These are phyloP conservation scores for Catharus fuscescens DNA, from an alignment of 2,113 vertebrate genomes.

Conservation along the genomic window DNA sequence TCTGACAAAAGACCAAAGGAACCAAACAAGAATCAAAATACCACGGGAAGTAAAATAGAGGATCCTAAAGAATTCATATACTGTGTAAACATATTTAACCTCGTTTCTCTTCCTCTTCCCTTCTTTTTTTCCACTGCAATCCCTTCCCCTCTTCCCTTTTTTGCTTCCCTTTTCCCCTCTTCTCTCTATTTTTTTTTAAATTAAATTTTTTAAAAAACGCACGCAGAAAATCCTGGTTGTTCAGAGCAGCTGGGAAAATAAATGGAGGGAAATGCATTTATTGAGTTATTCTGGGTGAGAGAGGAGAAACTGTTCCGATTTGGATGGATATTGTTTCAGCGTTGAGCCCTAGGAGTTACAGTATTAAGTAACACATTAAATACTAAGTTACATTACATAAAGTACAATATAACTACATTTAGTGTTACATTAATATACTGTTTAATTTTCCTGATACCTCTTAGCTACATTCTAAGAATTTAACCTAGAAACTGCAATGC, in stretches of 20 bases:
- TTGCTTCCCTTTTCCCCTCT: too few species aligned
- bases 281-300: neutral
- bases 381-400: neutral
- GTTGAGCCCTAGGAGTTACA: neutral
- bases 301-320: neutral
- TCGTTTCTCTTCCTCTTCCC: neutral
- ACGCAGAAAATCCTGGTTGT: neutral
- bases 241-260: neutral
- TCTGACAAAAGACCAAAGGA: neutral
- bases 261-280: neutral
- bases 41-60: neutral
- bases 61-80: neutral
- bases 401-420: neutral
- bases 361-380: neutral
- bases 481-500: neutral
- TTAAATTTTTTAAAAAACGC: too few species aligned
- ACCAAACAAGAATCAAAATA: neutral
- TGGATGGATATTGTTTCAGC: neutral
- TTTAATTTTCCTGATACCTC: neutral
- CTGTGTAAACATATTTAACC: neutral
- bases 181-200: fast-evolving
- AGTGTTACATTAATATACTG: neutral
- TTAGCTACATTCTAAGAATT: neutral
- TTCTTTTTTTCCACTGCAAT: too few species aligned
- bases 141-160: neutral